Evolutionary conservation across 2,797 vertebrate genomes (phyloP).

Genomic region (Anguilla marmorata): DNA sequence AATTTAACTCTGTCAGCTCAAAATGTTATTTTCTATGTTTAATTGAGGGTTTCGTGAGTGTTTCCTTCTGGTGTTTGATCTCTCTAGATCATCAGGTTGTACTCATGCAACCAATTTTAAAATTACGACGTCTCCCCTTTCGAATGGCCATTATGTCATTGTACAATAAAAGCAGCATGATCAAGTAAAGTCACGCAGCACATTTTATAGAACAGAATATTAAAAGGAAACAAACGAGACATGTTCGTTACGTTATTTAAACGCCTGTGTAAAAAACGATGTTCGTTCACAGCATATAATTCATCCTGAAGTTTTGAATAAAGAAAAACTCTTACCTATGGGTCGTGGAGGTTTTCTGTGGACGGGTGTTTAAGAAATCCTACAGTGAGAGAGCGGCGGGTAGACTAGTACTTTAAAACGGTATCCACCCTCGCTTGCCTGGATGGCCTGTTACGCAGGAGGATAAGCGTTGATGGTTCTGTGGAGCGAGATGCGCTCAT

Average conservation of each 20-base stretch:
- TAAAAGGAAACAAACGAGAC: not conserved
- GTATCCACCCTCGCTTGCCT: constrained; percentile 9
- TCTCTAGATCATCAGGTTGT: not conserved
- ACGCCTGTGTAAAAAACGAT: not conserved
- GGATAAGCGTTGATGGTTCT: not conserved
- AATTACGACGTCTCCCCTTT: not conserved
- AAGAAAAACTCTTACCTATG: constrained; percentile 14
- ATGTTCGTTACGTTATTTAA: not conserved
- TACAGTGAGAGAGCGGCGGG: not conserved
- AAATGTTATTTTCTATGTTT: not conserved
- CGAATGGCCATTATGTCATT: not conserved
- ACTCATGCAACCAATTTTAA: not conserved
- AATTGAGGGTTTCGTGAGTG: not conserved
- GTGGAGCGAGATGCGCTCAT: not conserved
- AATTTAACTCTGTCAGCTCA: not conserved
- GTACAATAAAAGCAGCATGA: not conserved
- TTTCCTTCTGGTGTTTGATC: not conserved
- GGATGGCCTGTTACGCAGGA: not conserved
- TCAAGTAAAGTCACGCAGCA: not conserved
- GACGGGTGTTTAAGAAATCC: not conserved
- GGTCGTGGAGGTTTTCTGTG: not conserved
- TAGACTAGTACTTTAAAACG: not conserved
- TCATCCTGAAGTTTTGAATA: not conserved
- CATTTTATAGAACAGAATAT: not conserved
- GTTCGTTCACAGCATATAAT: not conserved